A percentile compares a stretch with the other conserved stretches of the same genome.
Conservation (phyloP, 2,888 invertebrate genomes). For the Chrysolina americana region DNA sequence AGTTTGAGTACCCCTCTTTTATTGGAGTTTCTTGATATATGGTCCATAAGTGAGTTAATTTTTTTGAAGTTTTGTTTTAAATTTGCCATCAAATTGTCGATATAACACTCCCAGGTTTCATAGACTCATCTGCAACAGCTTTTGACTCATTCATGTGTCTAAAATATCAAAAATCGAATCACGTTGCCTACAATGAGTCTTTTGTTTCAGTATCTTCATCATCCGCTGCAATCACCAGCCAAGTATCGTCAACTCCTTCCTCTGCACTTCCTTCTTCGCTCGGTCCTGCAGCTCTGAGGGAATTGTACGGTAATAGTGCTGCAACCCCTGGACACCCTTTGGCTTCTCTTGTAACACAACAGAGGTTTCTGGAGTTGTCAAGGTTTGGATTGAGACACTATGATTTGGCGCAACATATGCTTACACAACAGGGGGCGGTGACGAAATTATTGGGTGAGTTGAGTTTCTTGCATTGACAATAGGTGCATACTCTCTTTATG, state of each 20-base stretch:
- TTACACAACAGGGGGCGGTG: conserved; percentile 92
- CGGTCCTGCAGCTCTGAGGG: conserved; percentile 68
- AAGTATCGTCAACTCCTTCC: conserved; percentile 69
- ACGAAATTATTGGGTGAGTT: conserved; percentile 90
- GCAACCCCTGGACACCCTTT: conserved; percentile 75
- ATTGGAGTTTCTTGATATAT: no score
- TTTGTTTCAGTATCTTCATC: conserved; percentile 54
- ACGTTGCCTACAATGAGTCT: neutral
- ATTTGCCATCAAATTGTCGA: no score
- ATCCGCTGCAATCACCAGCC: conserved; percentile 51
- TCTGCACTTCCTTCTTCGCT: conserved; percentile 62
- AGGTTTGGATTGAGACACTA: conserved; percentile 88
- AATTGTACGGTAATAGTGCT: conserved; percentile 66
- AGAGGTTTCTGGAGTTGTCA: conserved; percentile 85
- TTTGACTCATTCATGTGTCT: no score
- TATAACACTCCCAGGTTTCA: no score
- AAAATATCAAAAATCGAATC: neutral
- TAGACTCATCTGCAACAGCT: no score
- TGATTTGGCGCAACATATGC: conserved; percentile 91
- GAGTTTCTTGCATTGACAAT: neutral
- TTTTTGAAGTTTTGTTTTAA: no score
- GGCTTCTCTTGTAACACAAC: conserved; percentile 82
- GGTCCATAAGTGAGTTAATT: no score
- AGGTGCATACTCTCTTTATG: no score
- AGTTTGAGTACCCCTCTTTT: no score